phyloP scores from a whole-genome alignment of 2,888 invertebrate species.

The Meteorus colon region DNA sequence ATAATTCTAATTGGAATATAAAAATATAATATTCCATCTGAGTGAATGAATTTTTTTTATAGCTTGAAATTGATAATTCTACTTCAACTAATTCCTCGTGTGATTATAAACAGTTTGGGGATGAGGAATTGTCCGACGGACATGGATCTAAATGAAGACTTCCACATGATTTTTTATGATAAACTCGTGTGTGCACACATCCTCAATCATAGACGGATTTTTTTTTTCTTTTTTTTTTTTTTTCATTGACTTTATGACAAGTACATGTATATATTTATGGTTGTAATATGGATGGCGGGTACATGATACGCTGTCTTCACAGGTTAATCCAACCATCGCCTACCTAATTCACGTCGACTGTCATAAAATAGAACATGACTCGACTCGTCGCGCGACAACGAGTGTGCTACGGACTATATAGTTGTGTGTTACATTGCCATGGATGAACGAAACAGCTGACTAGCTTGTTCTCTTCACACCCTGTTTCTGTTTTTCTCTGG shows the following conservation, averaged over 20 bases:
- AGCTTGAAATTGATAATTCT: too few relatives aligned
- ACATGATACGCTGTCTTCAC: slow-evolving; percentile 33
- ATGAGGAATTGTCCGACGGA: not conserved
- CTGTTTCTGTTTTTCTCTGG: not conserved
- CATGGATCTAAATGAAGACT: not conserved
- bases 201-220: not conserved
- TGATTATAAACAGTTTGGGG: not conserved
- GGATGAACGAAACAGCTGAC: slow-evolving; percentile 62
- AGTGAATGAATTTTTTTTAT: too few relatives aligned
- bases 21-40: too few relatives aligned
- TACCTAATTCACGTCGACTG: slow-evolving; percentile 36
- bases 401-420: not conserved
- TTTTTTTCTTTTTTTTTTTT: not conserved
- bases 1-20: too few relatives aligned
- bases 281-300: slow-evolving; percentile 28
- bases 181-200: too few relatives aligned
- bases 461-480: slow-evolving; percentile 45
- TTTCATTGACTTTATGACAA: not conserved
- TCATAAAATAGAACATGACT: slow-evolving; percentile 26
- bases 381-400: not conserved
- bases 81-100: too few relatives aligned
- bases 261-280: slow-evolving; percentile 8
- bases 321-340: slow-evolving; percentile 30
- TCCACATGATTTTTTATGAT: not conserved
- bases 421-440: not conserved